A percentile compares a stretch with the other conserved stretches of the same genome.
Conservation (phyloP, 2,888 invertebrate genomes). For the Ectemnius cavifrons region DNA sequence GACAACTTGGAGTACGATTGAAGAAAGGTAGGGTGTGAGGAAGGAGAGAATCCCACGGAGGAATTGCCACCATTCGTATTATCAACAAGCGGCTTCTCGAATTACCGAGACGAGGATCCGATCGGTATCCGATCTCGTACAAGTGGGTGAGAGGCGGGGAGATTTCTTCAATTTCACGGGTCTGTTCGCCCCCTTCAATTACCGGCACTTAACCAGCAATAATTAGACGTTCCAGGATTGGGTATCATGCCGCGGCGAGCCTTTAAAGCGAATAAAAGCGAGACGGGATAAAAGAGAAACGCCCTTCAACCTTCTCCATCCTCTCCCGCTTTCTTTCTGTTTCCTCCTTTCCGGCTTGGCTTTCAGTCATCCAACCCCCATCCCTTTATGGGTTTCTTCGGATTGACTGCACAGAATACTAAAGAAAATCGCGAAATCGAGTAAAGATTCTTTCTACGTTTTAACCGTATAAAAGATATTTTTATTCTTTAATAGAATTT, state of each 20-base stretch:
- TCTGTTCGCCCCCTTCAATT: constrained; percentile 72
- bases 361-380: not conserved
- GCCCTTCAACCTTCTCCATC: constrained; percentile 41
- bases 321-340: constrained; percentile 25
- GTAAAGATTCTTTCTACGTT: constrained; percentile 32
- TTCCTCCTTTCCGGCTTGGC: constrained; percentile 14
- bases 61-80: constrained; percentile 52
- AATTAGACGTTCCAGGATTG: constrained; percentile 73
- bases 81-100: constrained; percentile 55
- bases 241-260: constrained; percentile 62
- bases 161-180: constrained; percentile 75
- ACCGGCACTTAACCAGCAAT: constrained; percentile 74
- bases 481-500: no score
- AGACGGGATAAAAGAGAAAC: constrained; percentile 56
- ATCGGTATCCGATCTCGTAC: constrained; percentile 50
- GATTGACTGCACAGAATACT: constrained; percentile 47
- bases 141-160: constrained; percentile 19
- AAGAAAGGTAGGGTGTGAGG: constrained; percentile 4
- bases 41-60: constrained; percentile 36
- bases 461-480: constrained; percentile 25
- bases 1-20: no score
- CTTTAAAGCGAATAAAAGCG: constrained; percentile 67
- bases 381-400: constrained; percentile 31
- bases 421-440: constrained; percentile 48
- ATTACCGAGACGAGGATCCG: constrained; percentile 41